These are phyloP conservation scores for Cosmorhoe ocellata DNA, from an alignment of 2,888 invertebrate species.

Conservation along the genomic window DNA sequence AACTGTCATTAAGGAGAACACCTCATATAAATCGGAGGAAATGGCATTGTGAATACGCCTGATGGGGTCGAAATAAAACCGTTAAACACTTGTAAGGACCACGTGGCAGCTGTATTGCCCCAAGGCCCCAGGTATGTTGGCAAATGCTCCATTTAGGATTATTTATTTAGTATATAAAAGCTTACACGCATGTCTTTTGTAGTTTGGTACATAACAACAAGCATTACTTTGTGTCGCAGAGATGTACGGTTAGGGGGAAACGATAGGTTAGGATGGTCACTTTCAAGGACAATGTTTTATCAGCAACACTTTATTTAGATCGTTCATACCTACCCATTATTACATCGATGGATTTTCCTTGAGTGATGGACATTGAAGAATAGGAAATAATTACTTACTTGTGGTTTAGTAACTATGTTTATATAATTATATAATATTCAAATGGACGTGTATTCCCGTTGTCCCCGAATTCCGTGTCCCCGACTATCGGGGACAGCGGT, in stretches of 20 bases:
- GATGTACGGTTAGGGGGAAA: neutral
- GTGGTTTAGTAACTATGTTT: conserved; percentile 2
- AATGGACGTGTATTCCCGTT: too few relatives aligned
- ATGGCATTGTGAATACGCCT: conserved; percentile 20
- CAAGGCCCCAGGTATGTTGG: conserved; percentile 16
- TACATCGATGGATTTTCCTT: conserved; percentile 21
- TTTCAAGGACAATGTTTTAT: conserved; percentile 19
- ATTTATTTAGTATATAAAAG: conserved; percentile 16
- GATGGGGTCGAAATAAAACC: conserved; percentile 24
- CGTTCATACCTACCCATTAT: conserved; percentile 7
- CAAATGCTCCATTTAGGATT: conserved; percentile 17
- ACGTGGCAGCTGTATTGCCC: conserved; percentile 29
- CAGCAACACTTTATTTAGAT: conserved; percentile 6
- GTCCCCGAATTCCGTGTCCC: too few relatives aligned
- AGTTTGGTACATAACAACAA: conserved; percentile 11
- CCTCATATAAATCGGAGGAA: conserved; percentile 22
- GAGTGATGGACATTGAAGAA: conserved; percentile 9
- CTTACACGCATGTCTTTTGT: conserved; percentile 14
- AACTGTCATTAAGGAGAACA: conserved; percentile 10
- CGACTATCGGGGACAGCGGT: too few relatives aligned
- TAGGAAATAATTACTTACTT: neutral
- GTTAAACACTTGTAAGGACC: conserved; percentile 24
- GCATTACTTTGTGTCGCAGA: neutral
- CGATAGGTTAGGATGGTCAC: conserved; percentile 6
- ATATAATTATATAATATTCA: neutral